Base-by-base conservation (phyloP, 2,113 vertebrate species). In the Lagopus muta region DNA sequence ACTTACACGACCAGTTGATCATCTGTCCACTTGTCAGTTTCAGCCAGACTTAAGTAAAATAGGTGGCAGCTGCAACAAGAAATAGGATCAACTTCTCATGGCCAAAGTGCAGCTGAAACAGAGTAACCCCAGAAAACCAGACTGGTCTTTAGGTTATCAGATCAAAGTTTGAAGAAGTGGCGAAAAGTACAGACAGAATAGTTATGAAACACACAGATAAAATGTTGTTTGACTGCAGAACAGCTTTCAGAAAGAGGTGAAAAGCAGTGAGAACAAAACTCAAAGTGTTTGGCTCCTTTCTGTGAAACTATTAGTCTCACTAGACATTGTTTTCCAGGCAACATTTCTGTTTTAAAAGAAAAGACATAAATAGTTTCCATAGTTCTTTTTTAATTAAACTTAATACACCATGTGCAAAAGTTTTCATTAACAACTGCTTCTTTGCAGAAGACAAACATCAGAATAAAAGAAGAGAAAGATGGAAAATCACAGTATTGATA, bases 71-170 rank as follows among this genome's bases (percentile, higher is more conserved):
- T 36, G 48, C 65, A 55, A 42, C 48, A 79, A 76, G 62, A 69
- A 79, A 70, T 7, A 38, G 7, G 42, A 52, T 36, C 72, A 65
- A 69, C 13, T 71, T 9, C 43, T 5, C 16, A 25, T 7, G 69
- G 36, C 18, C 45, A 55, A 79, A 76, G 19, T 48, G 48, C 54
- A 82, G 13, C n/a, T 66, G 62, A 30, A 47, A 70, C 71, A 66
- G 54, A 5, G 1, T 50, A 95, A 93, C 87, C 89, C 57, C 50
- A 73, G 81, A 89, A 92, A 92, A 76, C 78, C 81, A 96, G 94
- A 92, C 83, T 58, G 42, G 24, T 94, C 42, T 71, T 62, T 34
- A 25, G 57, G 36, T 91, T 82, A 95, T 82, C 89, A 87, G 81
- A 76, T 93, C n/a, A 76, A 90, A 87, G 18, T 34, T 78, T 57